phyloP scores from a whole-genome alignment of 2,888 invertebrate species.

The Adineta ricciae region DNA sequence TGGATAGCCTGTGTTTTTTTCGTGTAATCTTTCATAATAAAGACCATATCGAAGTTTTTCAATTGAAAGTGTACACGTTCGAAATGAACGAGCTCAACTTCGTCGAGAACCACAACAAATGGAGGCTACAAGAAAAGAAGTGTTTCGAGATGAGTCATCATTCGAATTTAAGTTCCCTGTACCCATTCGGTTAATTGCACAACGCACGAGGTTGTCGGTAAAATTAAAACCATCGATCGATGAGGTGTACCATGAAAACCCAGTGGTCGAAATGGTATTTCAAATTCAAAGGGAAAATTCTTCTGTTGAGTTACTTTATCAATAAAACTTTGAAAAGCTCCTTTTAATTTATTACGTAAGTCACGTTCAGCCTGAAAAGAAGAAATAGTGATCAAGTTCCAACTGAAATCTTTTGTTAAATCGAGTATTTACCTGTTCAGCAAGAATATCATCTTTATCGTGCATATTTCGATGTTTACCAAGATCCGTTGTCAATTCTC shows the following conservation, averaged over 20 bases:
- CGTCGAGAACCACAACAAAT: conserved; percentile 91
- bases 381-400: neutral
- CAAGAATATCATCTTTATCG: conserved; percentile 92
- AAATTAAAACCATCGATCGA: conserved; percentile 84
- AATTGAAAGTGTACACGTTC: conserved; percentile 95
- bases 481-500: conserved; percentile 96
- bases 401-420: no score
- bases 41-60: conserved; percentile 99
- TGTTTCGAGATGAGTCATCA: no score
- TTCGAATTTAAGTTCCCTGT: neutral
- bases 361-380: conserved; percentile 71
- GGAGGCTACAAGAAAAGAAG: conserved; percentile 62
- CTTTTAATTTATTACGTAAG: conserved; percentile 83
- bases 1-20: conserved; percentile 90
- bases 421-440: conserved; percentile 67
- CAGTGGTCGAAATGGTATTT: conserved; percentile 91
- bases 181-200: conserved; percentile 77
- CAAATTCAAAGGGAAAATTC: conserved; percentile 92
- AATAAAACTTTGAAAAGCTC: conserved; percentile 94
- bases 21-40: conserved; percentile 93
- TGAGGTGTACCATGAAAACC: conserved; percentile 95
- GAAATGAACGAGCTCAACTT: conserved; percentile 93
- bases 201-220: conserved; percentile 92
- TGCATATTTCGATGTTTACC: conserved; percentile 99
- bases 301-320: conserved; percentile 90